These are phyloP conservation scores for Drosophila kanekoi DNA, from an alignment of 2,888 invertebrate species.

Conservation along the genomic window DNA sequence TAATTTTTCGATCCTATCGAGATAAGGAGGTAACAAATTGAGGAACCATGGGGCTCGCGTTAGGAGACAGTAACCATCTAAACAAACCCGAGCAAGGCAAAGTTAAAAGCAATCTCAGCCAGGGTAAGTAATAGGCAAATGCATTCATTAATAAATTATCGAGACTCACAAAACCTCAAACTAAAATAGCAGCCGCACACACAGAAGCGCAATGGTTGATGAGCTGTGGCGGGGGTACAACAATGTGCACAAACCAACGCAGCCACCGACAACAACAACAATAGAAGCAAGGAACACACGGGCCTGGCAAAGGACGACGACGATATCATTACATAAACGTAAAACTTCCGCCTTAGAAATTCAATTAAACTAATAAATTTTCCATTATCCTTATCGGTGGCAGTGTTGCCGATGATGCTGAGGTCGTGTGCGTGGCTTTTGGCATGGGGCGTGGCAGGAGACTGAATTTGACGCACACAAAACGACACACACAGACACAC, in stretches of 20 bases:
- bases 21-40: background rate
- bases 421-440: conserved; percentile 36
- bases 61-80: background rate
- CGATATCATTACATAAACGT: conserved; percentile 78
- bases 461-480: conserved; percentile 67
- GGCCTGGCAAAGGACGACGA: conserved; percentile 23
- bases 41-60: background rate
- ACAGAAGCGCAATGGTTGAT: conserved; percentile 10
- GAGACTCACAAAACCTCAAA: conserved; percentile 63
- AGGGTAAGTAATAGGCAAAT: conserved; percentile 63
- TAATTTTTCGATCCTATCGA: background rate
- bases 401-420: conserved; percentile 41
- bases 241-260: conserved; percentile 64
- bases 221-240: conserved; percentile 7
- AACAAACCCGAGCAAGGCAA: conserved; percentile 5
- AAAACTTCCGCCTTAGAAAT: conserved; percentile 82
- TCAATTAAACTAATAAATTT: conserved; percentile 84
- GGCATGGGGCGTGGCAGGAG: conserved; percentile 22
- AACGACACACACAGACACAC: conserved; percentile 38
- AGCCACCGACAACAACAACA: conserved; percentile 49
- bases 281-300: conserved; percentile 28
- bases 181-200: conserved; percentile 59
- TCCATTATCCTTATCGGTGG: conserved; percentile 82
- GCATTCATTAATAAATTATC: conserved; percentile 79
- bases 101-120: conserved; percentile 50